Base-by-base conservation (phyloP, 1,140 invertebrate genomes). In the Drosophila simulans region DNA sequence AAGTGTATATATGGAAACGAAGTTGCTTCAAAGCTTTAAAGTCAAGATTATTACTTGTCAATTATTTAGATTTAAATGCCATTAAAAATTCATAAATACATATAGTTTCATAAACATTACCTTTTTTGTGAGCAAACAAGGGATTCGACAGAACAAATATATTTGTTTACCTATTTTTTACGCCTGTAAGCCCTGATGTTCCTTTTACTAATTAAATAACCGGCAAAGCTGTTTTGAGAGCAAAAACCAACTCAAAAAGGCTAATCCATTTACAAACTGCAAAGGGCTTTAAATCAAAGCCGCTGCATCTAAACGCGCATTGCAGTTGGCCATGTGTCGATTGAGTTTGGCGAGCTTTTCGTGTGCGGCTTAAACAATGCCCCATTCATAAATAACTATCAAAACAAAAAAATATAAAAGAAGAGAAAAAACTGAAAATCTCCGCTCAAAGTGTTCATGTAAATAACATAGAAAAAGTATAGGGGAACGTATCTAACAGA, bases 341-440 rank as follows among this genome's bases (percentile, higher is more conserved):
- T 49, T 22, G 58, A 15, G 22, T 35, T 37, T 35, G 34, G 54
- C 57, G 39, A 46, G 42, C 55, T 66, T 65, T 55, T 43, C 76
- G 73, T 77, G 48, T 72, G 52, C 25, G 56, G 75, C 75, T 88
- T 82, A 79, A 83, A 88, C 84, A 88, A 88, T 89, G 76, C 52
- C 76, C 79, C 78, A 78, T 82, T 71, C 84, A 88, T 88, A 86
- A 86, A 86, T 86, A 89, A 89, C 84, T 58, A 52, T 53, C 60
- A 31, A 31, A 31, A 31, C 8, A 5, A 8, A 31, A 8, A 31
- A 1, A 51, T 43, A 65, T 10, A 31, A 31, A 31, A 31, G 27
- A 8, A 31, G 31, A 10, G 4, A 51, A 79, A 79, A 66, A 66
- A 55, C 46, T 35, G 72, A 13, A 75, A 75, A 74, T 74, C 57